These are phyloP conservation scores for Rhinogobius similis DNA, from an alignment of 2,113 vertebrate species.

Conservation along the genomic window DNA sequence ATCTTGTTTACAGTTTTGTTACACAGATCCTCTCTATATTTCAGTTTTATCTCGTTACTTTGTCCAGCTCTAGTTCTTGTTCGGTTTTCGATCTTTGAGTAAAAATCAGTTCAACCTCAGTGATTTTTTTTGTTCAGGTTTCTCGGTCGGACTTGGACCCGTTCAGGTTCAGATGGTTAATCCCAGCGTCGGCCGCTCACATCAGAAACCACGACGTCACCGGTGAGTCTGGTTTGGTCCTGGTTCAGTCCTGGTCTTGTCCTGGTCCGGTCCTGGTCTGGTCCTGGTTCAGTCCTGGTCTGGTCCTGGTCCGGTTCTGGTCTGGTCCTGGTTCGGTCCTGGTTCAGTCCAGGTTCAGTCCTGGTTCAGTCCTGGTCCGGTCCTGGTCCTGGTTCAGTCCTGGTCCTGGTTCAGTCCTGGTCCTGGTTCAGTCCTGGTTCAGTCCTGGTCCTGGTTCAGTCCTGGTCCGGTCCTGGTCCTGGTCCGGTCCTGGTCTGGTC, in stretches of 20 bases:
- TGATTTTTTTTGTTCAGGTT: slow-evolving; percentile 51
- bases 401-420: too few species aligned
- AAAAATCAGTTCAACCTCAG: too few species aligned
- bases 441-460: too few species aligned
- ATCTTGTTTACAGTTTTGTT: too few species aligned
- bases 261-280: background rate
- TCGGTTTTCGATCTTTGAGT: background rate
- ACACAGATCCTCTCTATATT: too few species aligned
- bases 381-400: too few species aligned
- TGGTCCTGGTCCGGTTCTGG: background rate
- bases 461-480: too few species aligned
- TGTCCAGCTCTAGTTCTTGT: too few species aligned
- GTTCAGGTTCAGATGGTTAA: slow-evolving; percentile 95
- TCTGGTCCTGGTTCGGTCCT: background rate
- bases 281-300: background rate
- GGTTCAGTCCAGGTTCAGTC: background rate
- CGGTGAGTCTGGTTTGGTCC: slow-evolving; percentile 73
- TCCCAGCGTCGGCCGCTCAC: slow-evolving; percentile 90
- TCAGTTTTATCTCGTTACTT: too few species aligned
- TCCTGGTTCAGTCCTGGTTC: too few species aligned
- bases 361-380: too few species aligned
- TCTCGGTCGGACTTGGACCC: slow-evolving; percentile 87
- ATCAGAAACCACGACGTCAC: slow-evolving; percentile 84
- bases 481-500: too few species aligned
- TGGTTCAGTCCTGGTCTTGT: background rate